Percentiles rank a stretch among this genome's conserved stretches.
These are phyloP conservation scores for Zoanthus sansibaricus DNA, from an alignment of 92 coral and sea anemone genomes.

Conservation along the genomic window DNA sequence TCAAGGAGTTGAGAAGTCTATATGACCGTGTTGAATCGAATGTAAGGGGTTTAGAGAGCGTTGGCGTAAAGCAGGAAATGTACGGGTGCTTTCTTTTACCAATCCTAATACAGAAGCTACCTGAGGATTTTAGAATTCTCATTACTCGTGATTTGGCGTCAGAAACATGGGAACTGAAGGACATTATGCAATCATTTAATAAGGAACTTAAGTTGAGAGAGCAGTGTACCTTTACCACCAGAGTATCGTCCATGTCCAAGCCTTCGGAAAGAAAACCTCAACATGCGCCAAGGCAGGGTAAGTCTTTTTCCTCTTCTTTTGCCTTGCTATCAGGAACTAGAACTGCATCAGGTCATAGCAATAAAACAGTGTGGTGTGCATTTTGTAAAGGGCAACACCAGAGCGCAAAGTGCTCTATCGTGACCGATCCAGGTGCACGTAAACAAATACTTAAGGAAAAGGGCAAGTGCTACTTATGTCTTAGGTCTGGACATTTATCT, in stretches of 20 bases:
- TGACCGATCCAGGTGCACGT: constrained; percentile 13
- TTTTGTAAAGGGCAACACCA: constrained; percentile 21
- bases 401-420: constrained; percentile 8
- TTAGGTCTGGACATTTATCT: not conserved
- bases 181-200: not conserved
- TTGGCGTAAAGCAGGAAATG: constrained; percentile 43
- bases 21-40: constrained; percentile 7
- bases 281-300: not conserved
- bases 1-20: not conserved
- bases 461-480: constrained; percentile 1
- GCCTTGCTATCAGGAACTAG: constrained; percentile 15
- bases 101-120: constrained; percentile 17
- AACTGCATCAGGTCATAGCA: constrained; percentile 3
- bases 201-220: constrained; percentile 18
- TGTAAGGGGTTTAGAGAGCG: constrained; percentile 48
- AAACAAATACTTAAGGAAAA: constrained; percentile 6
- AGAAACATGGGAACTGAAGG: constrained; percentile 27
- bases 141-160: not conserved
- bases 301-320: constrained; percentile 19
- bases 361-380: constrained; percentile 25
- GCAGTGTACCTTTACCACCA: not conserved
- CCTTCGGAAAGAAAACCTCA: not conserved
- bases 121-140: too few relatives aligned
- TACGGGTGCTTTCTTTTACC: constrained; percentile 55
- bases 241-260: not conserved